phyloP scores from a whole-genome alignment of 1,140 invertebrate species.

The Drosophila sp. region DNA sequence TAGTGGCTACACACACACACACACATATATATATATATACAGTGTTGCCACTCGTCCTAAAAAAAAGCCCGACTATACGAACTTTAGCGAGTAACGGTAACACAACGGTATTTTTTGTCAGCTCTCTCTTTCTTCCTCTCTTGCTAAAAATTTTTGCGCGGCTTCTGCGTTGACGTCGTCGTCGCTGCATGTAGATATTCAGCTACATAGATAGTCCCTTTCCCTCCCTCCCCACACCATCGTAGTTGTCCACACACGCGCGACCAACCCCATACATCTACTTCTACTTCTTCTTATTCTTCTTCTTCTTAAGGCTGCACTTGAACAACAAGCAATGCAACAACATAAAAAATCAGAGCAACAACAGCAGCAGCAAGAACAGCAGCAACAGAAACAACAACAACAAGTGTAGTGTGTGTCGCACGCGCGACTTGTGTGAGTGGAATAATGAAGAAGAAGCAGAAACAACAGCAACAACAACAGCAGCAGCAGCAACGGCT shows the following conservation, averaged over 20 bases:
- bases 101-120: constrained; percentile 14
- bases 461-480: constrained; percentile 68
- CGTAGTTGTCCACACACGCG: no score
- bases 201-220: background rate
- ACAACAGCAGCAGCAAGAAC: constrained; percentile 11
- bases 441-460: constrained; percentile 76
- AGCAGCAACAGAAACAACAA: constrained; percentile 37
- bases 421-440: constrained; percentile 66
- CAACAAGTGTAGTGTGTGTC: constrained; percentile 56
- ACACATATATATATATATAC: no score
- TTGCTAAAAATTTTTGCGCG: constrained; percentile 1
- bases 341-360: constrained; percentile 28
- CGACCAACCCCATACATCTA: background rate
- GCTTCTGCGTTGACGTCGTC: constrained; percentile 5
- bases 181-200: constrained; percentile 12
- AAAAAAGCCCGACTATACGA: constrained; percentile 6
- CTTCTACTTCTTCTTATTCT: background rate
- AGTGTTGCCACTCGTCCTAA: constrained; percentile 13
- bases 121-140: background rate
- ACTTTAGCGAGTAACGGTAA: constrained; percentile 22
- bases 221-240: background rate
- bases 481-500: constrained; percentile 49
- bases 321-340: constrained; percentile 45
- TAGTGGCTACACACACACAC: background rate
- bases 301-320: constrained; percentile 12